Percentiles rank a stretch among this genome's conserved stretches.
Evolutionary conservation across 2,113 vertebrate genomes (phyloP).

Genomic region (Anarhynchus alexandrinus): DNA sequence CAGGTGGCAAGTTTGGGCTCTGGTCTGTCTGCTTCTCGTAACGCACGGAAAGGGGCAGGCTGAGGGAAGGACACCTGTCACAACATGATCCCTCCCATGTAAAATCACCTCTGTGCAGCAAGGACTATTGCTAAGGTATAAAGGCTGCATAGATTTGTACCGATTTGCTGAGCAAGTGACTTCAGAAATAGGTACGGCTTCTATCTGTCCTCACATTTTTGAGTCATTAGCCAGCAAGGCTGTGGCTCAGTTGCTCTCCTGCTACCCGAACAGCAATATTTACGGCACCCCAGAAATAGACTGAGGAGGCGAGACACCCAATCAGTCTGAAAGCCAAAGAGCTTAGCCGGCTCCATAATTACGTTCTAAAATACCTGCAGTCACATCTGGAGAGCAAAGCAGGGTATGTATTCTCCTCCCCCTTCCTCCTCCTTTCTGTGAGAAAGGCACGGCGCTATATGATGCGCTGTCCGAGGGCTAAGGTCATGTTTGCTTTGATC

Average conservation of each 20-base stretch:
- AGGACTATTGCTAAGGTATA: not conserved
- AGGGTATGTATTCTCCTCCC: not conserved
- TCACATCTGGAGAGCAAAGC: conserved; percentile 19
- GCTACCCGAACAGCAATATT: not conserved
- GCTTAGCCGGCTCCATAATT: not conserved
- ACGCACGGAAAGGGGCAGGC: not conserved
- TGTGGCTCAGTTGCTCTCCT: not conserved
- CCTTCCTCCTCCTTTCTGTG: not conserved
- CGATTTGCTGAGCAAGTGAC: conserved; percentile 18
- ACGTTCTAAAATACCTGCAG: not conserved
- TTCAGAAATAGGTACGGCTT: not conserved
- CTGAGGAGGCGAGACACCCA: not conserved
- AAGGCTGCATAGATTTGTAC: not conserved
- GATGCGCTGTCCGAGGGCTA: not conserved
- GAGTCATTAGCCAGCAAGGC: not conserved
- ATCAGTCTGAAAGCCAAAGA: not conserved
- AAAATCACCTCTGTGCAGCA: not conserved
- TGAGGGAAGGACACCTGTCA: not conserved
- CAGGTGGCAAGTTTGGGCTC: not conserved
- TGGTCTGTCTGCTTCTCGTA: not conserved
- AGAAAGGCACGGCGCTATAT: not conserved
- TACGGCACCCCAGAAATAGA: not conserved
- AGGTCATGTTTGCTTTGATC: conserved; percentile 48
- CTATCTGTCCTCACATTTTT: not conserved
- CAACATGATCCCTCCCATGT: not conserved